Conservation (phyloP, 2,888 invertebrate genomes). For the Thera britannica region DNA sequence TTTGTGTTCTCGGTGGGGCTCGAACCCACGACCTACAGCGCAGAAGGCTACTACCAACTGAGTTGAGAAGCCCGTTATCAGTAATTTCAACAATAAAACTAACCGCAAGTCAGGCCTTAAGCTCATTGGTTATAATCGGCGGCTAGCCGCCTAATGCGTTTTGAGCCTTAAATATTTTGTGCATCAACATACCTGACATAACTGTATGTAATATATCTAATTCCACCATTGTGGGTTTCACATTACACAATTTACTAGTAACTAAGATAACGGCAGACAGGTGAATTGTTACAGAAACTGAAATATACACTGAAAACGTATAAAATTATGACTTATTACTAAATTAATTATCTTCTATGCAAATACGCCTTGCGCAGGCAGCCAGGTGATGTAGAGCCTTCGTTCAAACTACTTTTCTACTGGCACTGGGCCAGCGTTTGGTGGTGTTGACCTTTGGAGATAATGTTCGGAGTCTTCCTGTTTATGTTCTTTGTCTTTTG, state of each 20-base stretch:
- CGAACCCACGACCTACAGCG: too few relatives aligned
- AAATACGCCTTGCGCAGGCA: conserved; percentile 6
- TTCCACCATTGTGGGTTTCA: conserved; percentile 12
- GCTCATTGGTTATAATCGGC: too few relatives aligned
- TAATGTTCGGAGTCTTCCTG: not conserved
- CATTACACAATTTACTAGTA: not conserved
- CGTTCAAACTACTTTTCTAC: conserved; percentile 1
- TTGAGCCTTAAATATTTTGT: not conserved
- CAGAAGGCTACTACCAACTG: too few relatives aligned
- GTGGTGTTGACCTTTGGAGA: conserved; percentile 4
- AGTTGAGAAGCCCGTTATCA: too few relatives aligned
- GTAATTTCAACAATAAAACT: too few relatives aligned
- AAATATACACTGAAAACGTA: not conserved
- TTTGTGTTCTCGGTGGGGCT: too few relatives aligned
- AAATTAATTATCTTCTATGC: conserved; percentile 25
- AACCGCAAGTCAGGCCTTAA: too few relatives aligned
- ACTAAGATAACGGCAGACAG: not conserved
- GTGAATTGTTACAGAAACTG: not conserved
- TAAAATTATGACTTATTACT: not conserved
- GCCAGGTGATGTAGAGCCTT: conserved; percentile 19
- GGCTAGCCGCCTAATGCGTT: too few relatives aligned
- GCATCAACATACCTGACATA: conserved; percentile 8
- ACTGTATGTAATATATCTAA: conserved; percentile 1
- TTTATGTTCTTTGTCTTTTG: not conserved
- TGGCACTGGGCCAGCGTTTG: conserved; percentile 7